Conservation (phyloP, 2,113 vertebrate genomes). For the Chamaetylas fuelleborni region DNA sequence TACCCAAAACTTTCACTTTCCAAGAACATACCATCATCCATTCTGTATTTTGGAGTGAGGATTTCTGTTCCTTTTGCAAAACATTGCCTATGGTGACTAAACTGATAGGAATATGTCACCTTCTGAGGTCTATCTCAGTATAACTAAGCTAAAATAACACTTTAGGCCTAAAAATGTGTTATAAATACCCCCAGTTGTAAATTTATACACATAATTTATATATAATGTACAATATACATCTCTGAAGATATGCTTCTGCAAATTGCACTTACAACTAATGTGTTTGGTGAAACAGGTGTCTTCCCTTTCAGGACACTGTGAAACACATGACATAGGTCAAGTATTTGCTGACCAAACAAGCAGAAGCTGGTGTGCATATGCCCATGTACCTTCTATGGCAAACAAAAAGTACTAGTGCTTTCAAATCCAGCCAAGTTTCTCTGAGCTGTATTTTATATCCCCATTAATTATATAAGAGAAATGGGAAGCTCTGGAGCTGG, state of each 20-base stretch:
- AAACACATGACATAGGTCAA: neutral
- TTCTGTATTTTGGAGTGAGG: neutral
- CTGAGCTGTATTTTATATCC: slow-evolving; percentile 6
- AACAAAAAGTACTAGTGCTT: neutral
- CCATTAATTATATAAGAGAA: slow-evolving; percentile 58
- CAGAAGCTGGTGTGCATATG: neutral
- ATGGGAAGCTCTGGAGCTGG: slow-evolving; percentile 39
- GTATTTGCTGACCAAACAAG: neutral
- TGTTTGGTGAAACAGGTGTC: neutral
- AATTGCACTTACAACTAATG: neutral
- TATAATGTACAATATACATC: too few species aligned
- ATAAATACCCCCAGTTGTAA: neutral
- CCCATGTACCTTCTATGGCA: neutral
- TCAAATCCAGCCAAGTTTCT: neutral
- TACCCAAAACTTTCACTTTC: neutral
- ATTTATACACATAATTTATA: neutral
- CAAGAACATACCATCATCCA: neutral
- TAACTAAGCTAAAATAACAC: neutral
- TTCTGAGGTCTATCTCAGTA: neutral
- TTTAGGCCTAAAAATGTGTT: neutral
- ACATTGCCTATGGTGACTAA: neutral
- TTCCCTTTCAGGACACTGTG: neutral
- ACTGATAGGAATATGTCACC: neutral
- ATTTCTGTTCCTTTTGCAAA: neutral
- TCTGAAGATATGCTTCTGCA: neutral